Base-by-base conservation (phyloP, 2,888 invertebrate genomes). In the Automeris io region DNA sequence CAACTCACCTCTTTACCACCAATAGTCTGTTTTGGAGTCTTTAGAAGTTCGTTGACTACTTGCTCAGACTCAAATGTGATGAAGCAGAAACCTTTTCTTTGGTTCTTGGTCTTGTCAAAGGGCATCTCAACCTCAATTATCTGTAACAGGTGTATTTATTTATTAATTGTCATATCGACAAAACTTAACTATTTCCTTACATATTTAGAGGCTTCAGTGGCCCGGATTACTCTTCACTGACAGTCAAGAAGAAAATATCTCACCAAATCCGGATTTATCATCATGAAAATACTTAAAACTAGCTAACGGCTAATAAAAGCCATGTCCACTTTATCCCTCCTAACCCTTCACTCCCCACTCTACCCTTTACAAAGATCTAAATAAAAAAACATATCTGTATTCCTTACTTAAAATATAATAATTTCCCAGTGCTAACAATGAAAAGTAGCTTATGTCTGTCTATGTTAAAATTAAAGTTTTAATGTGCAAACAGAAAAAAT, bases 31-130 rank as follows among this genome's bases (percentile, higher is more conserved):
- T 97, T 97, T 8, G 96, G 95, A 37, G 94, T 95, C 78, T 96
- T 97, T 45, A 96, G 87, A 37, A 97, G 88, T 74, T 96, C 96
- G 65, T 95, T 95, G 19, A 97, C 97, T 38, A 96, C 94, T 78
- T 95, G 95, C 79, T 97, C 97, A 19, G 95, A 95, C 72, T 98
- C 98, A 68, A 98, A 98, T 52, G 98, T 98, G 73, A 98, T 96
- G 80, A 98, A 98, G 75, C 97, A 98, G 90, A 98, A 98, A 45
- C 95, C 96, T 88, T 98, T 95, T 61, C 98, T 92, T 80, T 97
- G 96, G 76, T 96, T 97, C 90, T 97, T 98, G 75, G 94, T 93
- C 83, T 97, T 98, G 78, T 98, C 98, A 66, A 95, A 97, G 42
- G 98, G 98, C 93, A 98, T 94, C 83, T 98, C 98, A 41, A 98